A percentile compares a stretch with the other conserved stretches of the same genome.
Evolutionary conservation across 2,113 vertebrate species (phyloP).

Genomic region (Platanista minor): DNA sequence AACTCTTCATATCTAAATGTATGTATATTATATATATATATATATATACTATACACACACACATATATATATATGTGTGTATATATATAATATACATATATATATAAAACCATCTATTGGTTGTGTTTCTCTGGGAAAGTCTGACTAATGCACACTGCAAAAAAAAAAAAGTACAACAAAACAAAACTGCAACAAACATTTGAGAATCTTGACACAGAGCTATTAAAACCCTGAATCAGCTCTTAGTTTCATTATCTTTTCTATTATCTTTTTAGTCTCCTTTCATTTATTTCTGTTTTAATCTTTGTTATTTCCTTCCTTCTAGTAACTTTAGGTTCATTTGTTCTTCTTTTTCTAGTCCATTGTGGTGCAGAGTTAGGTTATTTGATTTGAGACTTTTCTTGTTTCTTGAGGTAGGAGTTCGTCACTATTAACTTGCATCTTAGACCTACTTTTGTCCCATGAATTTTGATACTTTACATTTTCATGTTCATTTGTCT

Average conservation of each 20-base stretch:
- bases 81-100: too few relatives aligned
- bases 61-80: too few relatives aligned
- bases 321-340: neutral
- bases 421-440: neutral
- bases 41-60: too few relatives aligned
- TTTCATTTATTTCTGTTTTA: neutral
- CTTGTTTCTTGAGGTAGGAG: neutral
- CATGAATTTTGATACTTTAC: neutral
- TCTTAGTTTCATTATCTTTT: neutral
- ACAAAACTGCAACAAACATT: neutral
- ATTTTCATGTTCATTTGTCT: neutral
- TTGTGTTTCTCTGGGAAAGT: neutral
- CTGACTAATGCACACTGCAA: neutral
- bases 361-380: neutral
- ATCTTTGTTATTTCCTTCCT: neutral
- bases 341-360: neutral
- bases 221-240: neutral
- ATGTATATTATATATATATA: neutral
- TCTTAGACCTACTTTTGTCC: neutral
- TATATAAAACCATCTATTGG: neutral
- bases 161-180: neutral
- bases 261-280: neutral
- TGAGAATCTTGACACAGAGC: neutral
- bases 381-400: neutral
- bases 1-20: neutral